A percentile compares a stretch with the other conserved stretches of the same genome.
phyloP scores from a whole-genome alignment of 2,797 vertebrate genomes.

The Melanotaenia nigrans region DNA sequence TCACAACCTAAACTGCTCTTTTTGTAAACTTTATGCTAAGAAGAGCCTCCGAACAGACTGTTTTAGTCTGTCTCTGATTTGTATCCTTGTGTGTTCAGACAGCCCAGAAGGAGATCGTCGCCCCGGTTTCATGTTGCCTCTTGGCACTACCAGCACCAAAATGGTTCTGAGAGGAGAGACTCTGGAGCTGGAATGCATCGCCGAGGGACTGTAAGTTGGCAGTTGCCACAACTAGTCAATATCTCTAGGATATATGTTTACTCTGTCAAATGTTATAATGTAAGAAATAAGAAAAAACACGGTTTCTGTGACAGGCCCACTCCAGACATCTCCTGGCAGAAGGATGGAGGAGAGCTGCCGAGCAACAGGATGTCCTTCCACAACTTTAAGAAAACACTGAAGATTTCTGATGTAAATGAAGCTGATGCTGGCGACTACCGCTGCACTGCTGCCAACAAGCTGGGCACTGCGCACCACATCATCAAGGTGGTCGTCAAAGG shows the following conservation, averaged over 20 bases:
- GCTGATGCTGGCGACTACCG: constrained; percentile 91
- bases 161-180: constrained; percentile 91
- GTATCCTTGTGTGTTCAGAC: constrained; percentile 77
- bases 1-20: constrained; percentile 11
- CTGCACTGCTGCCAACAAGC: constrained; percentile 88
- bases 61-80: constrained; percentile 18
- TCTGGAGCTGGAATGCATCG: constrained; percentile 93
- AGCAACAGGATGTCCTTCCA: constrained; percentile 82
- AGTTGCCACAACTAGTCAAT: background rate
- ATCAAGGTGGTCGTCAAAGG: constrained; percentile 95
- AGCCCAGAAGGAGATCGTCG: constrained; percentile 85
- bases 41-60: constrained; percentile 1
- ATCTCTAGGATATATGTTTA: background rate
- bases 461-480: constrained; percentile 86
- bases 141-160: constrained; percentile 86
- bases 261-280: background rate
- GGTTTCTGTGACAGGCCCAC: constrained; percentile 85
- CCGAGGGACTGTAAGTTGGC: constrained; percentile 93
- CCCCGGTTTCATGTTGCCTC: constrained; percentile 89
- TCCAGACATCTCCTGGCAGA: constrained; percentile 91
- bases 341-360: constrained; percentile 88
- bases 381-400: constrained; percentile 92
- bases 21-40: background rate
- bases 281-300: background rate
- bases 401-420: constrained; percentile 90